Percentiles rank a stretch among this genome's conserved stretches.
Conservation (phyloP, 2,888 invertebrate genomes). For the Ferrisia virgata region DNA sequence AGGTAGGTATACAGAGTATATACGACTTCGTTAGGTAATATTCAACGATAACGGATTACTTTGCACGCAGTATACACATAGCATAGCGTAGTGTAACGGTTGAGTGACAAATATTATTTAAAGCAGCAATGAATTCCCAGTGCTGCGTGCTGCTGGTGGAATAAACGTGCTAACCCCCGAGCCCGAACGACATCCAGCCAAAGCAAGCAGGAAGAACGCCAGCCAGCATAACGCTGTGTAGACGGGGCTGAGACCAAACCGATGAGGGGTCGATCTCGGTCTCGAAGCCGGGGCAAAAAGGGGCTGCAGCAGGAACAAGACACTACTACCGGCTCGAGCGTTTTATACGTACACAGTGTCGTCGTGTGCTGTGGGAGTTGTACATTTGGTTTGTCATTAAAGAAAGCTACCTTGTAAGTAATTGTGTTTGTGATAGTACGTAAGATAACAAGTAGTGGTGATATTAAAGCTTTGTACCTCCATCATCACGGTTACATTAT, state of each 20-base stretch:
- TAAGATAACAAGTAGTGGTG: slow-evolving; percentile 30
- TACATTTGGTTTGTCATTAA: slow-evolving; percentile 45
- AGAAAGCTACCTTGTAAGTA: slow-evolving; percentile 45
- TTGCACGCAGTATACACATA: not conserved
- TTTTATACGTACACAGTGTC: not conserved
- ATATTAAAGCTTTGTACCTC: slow-evolving; percentile 45
- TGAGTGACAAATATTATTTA: slow-evolving; percentile 33
- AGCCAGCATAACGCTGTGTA: not conserved
- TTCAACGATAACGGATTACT: slow-evolving; percentile 32
- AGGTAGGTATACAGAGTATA: too few species aligned
- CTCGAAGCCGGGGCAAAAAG: not conserved
- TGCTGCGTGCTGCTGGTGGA: not conserved
- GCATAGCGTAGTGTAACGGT: slow-evolving; percentile 21
- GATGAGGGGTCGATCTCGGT: too few species aligned
- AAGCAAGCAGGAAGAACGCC: not conserved
- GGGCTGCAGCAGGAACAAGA: not conserved
- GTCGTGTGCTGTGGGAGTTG: slow-evolving; percentile 35
- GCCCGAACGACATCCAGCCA: not conserved
- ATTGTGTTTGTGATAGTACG: slow-evolving; percentile 33
- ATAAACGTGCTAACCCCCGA: not conserved
- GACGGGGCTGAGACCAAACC: too few species aligned
- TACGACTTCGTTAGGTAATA: slow-evolving; percentile 23
- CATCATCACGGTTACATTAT: slow-evolving; percentile 45
- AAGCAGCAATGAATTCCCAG: not conserved
- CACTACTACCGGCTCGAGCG: not conserved